A percentile compares a stretch with the other conserved stretches of the same genome.
These are phyloP conservation scores for Neopelma chrysocephalum DNA, from an alignment of 2,797 vertebrate genomes.

Conservation along the genomic window DNA sequence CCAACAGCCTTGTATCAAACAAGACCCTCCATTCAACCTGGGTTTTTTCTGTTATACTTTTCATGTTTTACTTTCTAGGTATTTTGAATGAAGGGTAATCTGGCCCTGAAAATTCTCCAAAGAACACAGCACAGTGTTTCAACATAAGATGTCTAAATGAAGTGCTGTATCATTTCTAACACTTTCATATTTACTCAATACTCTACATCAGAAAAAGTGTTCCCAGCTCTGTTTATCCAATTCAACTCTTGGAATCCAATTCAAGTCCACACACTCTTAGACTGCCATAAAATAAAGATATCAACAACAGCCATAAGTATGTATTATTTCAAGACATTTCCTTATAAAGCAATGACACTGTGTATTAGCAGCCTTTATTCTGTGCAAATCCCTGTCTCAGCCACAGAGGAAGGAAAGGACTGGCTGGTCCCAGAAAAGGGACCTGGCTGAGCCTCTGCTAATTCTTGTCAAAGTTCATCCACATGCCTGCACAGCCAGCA, in stretches of 20 bases:
- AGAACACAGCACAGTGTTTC: background rate
- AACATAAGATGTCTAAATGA: background rate
- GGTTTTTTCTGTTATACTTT: background rate
- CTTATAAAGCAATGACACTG: background rate
- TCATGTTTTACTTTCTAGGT: background rate
- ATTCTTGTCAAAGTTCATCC: background rate
- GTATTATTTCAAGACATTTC: conserved; percentile 2
- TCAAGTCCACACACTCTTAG: background rate
- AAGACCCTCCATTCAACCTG: background rate
- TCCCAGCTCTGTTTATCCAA: background rate
- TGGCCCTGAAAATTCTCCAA: background rate
- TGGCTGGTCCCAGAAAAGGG: background rate
- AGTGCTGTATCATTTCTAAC: background rate
- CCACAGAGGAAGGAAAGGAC: background rate
- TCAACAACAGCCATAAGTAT: background rate
- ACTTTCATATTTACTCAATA: background rate
- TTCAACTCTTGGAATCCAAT: background rate
- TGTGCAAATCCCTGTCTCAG: background rate
- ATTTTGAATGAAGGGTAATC: background rate
- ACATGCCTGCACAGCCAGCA: rapidly evolving
- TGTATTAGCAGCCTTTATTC: background rate
- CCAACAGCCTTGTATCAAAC: background rate
- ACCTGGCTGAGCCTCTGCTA: background rate
- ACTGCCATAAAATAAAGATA: background rate
- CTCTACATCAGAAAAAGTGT: background rate